Conservation (phyloP, 2,113 vertebrate genomes). For the Nesogale talazaci region DNA sequence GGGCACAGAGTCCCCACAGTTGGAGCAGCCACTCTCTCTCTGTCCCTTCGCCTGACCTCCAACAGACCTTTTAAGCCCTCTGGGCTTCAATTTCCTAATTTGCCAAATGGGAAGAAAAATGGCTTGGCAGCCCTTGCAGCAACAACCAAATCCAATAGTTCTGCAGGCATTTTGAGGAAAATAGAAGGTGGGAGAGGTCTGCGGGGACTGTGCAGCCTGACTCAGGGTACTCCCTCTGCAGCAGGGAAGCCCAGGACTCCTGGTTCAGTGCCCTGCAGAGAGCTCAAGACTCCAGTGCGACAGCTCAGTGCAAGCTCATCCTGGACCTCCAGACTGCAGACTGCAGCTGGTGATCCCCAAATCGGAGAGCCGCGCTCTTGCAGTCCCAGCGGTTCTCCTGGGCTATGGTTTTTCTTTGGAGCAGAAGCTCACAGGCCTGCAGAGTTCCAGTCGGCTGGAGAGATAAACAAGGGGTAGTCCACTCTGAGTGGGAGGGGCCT, state of each 20-base stretch:
- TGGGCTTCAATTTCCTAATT: background rate
- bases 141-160: background rate
- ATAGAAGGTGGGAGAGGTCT: background rate
- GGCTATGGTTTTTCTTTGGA: background rate
- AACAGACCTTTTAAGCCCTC: background rate
- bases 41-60: background rate
- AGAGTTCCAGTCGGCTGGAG: background rate
- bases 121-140: background rate
- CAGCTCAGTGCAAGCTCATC: background rate
- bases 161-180: background rate
- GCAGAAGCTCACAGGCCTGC: background rate
- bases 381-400: background rate
- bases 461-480: background rate
- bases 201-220: rapidly evolving
- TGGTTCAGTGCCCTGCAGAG: background rate
- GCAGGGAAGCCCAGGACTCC: background rate
- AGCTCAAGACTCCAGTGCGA: background rate
- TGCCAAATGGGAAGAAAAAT: background rate
- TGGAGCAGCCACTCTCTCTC: background rate
- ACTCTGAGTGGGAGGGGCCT: background rate
- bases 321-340: background rate
- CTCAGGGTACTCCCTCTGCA: rapidly evolving
- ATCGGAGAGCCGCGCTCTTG: background rate
- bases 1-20: background rate
- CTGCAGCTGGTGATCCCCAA: background rate